A percentile compares a stretch with the other conserved stretches of the same genome.
Conservation (phyloP, 1,140 invertebrate species). For the Zaprionus camerounensis region DNA sequence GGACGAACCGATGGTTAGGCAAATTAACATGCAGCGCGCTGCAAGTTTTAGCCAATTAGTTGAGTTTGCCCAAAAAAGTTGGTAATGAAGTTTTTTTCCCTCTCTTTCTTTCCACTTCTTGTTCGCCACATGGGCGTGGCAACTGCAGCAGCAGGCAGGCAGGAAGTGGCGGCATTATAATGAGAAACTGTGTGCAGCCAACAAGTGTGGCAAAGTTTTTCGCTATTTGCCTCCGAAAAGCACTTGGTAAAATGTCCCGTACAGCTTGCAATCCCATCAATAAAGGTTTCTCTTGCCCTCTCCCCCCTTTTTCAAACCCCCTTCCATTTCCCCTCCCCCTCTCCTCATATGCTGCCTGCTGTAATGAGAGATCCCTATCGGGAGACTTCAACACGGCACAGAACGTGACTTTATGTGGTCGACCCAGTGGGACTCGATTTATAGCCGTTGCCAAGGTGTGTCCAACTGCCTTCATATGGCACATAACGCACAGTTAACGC, state of each 20-base stretch:
- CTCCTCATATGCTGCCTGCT: background rate
- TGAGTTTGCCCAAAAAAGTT: slow-evolving; percentile 59
- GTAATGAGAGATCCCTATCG: slow-evolving; percentile 41
- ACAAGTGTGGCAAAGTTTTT: slow-evolving; percentile 17
- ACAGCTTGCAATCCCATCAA: slow-evolving; percentile 13
- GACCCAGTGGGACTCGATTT: slow-evolving; percentile 57
- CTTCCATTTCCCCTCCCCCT: too few relatives aligned
- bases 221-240: slow-evolving; percentile 3
- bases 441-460: slow-evolving; percentile 65
- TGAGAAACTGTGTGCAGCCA: slow-evolving; percentile 23
- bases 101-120: slow-evolving; percentile 1
- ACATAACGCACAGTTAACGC: slow-evolving; percentile 11
- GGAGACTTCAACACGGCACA: slow-evolving; percentile 48
- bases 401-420: slow-evolving; percentile 69
- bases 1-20: slow-evolving; percentile 51
- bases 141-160: background rate
- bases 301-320: background rate
- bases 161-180: slow-evolving; percentile 44
- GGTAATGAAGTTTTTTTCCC: slow-evolving; percentile 42
- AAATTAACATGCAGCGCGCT: slow-evolving; percentile 79
- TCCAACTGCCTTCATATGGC: slow-evolving; percentile 43
- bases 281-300: background rate
- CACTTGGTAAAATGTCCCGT: background rate
- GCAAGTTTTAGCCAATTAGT: slow-evolving; percentile 77
- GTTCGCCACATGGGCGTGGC: background rate